A percentile compares a stretch with the other conserved stretches of the same genome.
Evolutionary conservation across 2,113 vertebrate species (phyloP).

Genomic region (Peromyscus polionotus): DNA sequence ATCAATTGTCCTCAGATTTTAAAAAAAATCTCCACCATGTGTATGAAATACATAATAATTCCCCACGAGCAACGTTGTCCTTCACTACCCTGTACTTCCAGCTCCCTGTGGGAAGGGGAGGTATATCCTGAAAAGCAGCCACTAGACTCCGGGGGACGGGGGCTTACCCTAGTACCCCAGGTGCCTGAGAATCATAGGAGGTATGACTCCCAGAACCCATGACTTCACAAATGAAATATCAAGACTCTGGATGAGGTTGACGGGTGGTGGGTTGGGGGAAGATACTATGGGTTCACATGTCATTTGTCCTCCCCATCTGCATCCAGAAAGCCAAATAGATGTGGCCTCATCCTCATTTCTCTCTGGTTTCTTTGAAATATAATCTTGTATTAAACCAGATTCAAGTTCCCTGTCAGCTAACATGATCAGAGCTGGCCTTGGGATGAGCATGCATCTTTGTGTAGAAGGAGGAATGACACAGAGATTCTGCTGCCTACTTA

Average conservation of each 20-base stretch:
- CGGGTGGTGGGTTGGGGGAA: not conserved
- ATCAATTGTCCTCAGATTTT: constrained; percentile 62
- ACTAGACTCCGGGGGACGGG: too few species aligned
- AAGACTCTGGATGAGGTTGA: not conserved
- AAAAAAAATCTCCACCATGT: not conserved
- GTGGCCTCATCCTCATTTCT: not conserved
- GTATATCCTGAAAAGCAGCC: not conserved
- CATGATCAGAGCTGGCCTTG: not conserved
- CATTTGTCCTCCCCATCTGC: not conserved
- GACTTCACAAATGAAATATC: not conserved
- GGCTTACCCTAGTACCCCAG: not conserved
- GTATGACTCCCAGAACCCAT: not conserved
- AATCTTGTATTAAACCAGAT: not conserved
- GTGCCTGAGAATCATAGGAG: not conserved
- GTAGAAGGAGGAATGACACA: not conserved
- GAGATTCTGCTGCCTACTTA: not conserved
- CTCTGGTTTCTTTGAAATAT: constrained; percentile 57
- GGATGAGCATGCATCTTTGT: not conserved
- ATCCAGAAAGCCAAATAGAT: not conserved
- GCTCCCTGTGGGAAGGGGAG: not conserved
- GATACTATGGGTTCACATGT: not conserved
- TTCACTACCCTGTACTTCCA: not conserved
- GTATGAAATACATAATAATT: constrained; percentile 63
- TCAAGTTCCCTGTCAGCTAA: not conserved
- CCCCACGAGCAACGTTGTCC: not conserved